phyloP scores from a whole-genome alignment of 2,888 invertebrate genomes.

The Lycocerus yunnanus region DNA sequence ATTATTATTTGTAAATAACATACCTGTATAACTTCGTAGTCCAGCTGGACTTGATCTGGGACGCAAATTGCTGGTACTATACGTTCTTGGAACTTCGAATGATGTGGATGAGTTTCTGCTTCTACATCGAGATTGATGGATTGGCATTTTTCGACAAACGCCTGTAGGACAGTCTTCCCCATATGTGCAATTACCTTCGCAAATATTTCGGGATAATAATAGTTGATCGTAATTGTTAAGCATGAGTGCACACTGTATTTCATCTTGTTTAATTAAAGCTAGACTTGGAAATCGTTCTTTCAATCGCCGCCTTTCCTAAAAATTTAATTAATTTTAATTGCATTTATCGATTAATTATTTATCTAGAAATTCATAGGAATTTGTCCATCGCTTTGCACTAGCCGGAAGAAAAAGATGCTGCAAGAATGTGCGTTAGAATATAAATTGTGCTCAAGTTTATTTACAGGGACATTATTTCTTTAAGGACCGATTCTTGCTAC shows the following conservation, averaged over 20 bases:
- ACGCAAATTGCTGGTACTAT: constrained; percentile 58
- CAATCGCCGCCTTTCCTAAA: constrained; percentile 79
- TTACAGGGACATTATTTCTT: too few species aligned
- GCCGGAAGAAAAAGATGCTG: too few species aligned
- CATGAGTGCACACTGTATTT: constrained; percentile 76
- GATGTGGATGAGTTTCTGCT: constrained; percentile 46
- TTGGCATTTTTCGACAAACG: constrained; percentile 41
- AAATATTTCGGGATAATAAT: constrained; percentile 77
- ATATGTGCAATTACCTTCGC: constrained; percentile 84
- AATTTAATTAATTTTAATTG: neutral
- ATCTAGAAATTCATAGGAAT: too few species aligned
- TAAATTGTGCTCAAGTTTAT: too few species aligned
- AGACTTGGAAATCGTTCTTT: constrained; percentile 84
- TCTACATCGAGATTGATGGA: constrained; percentile 40
- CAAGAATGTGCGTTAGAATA: too few species aligned
- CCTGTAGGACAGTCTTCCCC: constrained; percentile 87
- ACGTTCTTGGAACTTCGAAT: constrained; percentile 49
- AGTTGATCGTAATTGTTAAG: constrained; percentile 84
- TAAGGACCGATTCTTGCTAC: too few species aligned
- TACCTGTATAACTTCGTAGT: constrained; percentile 74
- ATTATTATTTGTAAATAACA: too few species aligned
- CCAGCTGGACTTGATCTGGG: constrained; percentile 81
- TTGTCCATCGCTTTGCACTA: too few species aligned
- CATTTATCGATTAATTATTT: too few species aligned
- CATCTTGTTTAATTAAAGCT: constrained; percentile 73